Evolutionary conservation across 1,140 invertebrate genomes (phyloP).

Genomic region (Drosophila lini): DNA sequence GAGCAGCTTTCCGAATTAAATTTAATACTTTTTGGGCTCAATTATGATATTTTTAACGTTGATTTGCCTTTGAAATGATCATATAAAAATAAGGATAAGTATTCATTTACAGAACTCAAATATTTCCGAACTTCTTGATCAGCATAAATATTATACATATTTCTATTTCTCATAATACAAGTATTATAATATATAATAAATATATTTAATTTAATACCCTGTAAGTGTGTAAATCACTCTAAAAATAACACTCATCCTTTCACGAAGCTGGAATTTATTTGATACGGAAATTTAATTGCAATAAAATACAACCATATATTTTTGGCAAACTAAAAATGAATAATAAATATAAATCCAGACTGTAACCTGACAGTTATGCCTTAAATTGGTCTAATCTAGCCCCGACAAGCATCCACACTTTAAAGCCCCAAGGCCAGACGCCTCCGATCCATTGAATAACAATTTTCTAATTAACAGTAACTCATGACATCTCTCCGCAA

Average conservation of each 20-base stretch:
- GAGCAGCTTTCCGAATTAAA: too few relatives aligned
- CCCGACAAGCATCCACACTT: constrained; percentile 14
- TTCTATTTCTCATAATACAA: too few relatives aligned
- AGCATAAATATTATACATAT: too few relatives aligned
- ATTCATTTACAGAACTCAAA: too few relatives aligned
- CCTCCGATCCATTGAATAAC: constrained; percentile 39
- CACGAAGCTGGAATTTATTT: background rate
- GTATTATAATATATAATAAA: too few relatives aligned
- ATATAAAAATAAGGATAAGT: too few relatives aligned
- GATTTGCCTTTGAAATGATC: too few relatives aligned
- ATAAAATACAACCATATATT: background rate
- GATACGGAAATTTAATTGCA: background rate
- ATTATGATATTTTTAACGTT: too few relatives aligned
- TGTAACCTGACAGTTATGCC: constrained; percentile 5
- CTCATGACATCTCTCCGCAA: constrained; percentile 34
- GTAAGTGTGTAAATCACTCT: background rate
- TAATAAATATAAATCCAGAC: constrained; percentile 8
- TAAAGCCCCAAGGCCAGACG: background rate
- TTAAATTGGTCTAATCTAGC: constrained; percentile 5
- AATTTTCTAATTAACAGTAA: constrained; percentile 77
- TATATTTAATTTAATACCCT: background rate
- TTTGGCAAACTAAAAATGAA: background rate
- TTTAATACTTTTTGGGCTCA: too few relatives aligned
- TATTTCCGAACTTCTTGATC: too few relatives aligned
- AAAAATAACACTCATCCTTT: background rate